These are phyloP conservation scores for Chrysolina oricalcia DNA, from an alignment of 2,888 invertebrate species.

Conservation along the genomic window DNA sequence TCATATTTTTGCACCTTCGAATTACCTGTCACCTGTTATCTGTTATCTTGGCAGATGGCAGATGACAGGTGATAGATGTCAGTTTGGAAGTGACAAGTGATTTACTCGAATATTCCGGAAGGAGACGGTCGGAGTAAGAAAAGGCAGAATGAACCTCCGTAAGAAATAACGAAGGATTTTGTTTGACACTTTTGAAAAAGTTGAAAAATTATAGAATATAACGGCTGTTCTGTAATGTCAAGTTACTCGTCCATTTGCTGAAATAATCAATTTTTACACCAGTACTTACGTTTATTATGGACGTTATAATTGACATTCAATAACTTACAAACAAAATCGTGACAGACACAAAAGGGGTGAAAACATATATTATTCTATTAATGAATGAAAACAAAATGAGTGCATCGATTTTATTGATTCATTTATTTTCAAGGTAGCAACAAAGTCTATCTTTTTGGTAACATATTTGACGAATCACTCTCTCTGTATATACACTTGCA, in stretches of 20 bases:
- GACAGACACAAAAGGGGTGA: conserved; percentile 34
- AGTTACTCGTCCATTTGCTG: conserved; percentile 33
- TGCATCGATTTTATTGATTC: conserved; percentile 32
- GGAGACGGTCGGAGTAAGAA: too few relatives aligned
- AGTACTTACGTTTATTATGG: conserved; percentile 60
- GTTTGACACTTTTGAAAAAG: not conserved
- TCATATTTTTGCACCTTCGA: too few relatives aligned
- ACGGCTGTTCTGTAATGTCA: conserved; percentile 28
- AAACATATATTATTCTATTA: conserved; percentile 32
- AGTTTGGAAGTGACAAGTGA: too few relatives aligned
- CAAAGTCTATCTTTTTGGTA: conserved; percentile 58
- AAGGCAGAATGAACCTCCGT: too few relatives aligned
- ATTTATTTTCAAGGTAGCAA: conserved; percentile 55
- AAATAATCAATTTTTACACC: conserved; percentile 57
- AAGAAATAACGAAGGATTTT: too few relatives aligned
- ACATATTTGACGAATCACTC: conserved; percentile 61
- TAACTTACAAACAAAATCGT: conserved; percentile 60
- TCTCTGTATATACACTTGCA: conserved; percentile 69
- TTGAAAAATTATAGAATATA: not conserved
- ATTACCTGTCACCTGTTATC: too few relatives aligned
- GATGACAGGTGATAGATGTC: too few relatives aligned
- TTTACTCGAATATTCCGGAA: too few relatives aligned
- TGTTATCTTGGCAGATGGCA: too few relatives aligned
- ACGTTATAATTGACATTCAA: conserved; percentile 71
- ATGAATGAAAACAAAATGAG: conserved; percentile 42